phyloP scores from a whole-genome alignment of 2,113 vertebrate genomes.

The Paratilapia polleni region DNA sequence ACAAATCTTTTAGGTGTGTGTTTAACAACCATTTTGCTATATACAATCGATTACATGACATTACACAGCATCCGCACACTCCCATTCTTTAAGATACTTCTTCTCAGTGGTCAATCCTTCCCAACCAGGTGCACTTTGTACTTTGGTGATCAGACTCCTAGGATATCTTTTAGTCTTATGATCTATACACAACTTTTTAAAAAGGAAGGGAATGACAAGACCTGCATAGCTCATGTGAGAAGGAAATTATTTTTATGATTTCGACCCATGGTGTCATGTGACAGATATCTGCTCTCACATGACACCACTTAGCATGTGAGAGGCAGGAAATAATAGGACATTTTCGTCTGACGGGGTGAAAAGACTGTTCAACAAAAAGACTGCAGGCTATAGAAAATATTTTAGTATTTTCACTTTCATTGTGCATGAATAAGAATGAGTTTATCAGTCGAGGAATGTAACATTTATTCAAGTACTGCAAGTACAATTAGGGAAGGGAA shows the following conservation, averaged over 20 bases:
- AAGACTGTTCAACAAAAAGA: no score
- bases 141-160: neutral
- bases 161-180: neutral
- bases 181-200: neutral
- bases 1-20: neutral
- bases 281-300: neutral
- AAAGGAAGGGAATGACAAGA: neutral
- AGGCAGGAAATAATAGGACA: neutral
- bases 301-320: neutral
- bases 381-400: neutral
- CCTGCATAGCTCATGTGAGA: neutral
- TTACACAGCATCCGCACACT: neutral
- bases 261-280: neutral
- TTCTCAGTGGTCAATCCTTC: neutral
- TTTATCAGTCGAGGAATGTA: neutral
- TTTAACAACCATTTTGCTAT: neutral
- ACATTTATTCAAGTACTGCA: neutral
- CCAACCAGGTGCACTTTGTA: neutral
- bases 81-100: no score
- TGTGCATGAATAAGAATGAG: fast-evolving
- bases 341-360: no score
- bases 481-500: no score
- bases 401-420: neutral
- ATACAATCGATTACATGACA: neutral
- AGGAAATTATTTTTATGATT: neutral